A percentile compares a stretch with the other conserved stretches of the same genome.
Evolutionary conservation across 2,113 vertebrate genomes (phyloP).

Genomic region (human (Homo sapiens)): DNA sequence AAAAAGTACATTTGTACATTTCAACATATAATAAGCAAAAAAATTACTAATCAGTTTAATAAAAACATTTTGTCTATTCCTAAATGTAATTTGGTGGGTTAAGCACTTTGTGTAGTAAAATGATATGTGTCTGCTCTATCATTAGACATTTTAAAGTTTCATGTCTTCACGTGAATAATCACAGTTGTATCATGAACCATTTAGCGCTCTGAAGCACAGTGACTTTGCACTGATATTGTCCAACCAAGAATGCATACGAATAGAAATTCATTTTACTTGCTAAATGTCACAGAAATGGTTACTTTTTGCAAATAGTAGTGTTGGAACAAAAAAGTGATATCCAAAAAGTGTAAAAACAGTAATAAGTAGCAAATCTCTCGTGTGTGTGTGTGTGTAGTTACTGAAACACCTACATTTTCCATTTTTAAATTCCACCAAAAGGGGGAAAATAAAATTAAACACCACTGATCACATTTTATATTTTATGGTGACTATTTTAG

Average conservation of each 20-base stretch:
- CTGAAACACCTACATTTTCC: constrained; percentile 16
- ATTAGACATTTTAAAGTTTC: constrained; percentile 60
- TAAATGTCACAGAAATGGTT: background rate
- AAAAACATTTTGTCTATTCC: constrained; percentile 40
- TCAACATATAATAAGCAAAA: constrained; percentile 50
- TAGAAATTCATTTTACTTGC: background rate
- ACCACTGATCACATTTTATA: background rate
- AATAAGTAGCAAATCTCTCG: background rate
- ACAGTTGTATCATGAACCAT: constrained; percentile 29
- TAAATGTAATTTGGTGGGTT: constrained; percentile 43
- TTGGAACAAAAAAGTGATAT: constrained; percentile 58
- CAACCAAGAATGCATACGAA: background rate
- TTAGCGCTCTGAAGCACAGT: background rate
- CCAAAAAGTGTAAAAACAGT: background rate
- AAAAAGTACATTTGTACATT: background rate
- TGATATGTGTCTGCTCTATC: constrained; percentile 51
- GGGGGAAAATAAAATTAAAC: constrained; percentile 45
- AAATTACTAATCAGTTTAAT: constrained; percentile 49
- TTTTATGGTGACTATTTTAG: background rate
- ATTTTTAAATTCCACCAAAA: background rate
- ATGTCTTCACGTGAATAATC: background rate
- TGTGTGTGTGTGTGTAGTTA: background rate
- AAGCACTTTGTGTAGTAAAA: constrained; percentile 51
- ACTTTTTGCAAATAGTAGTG: constrained; percentile 42
- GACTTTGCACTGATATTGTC: background rate